A percentile compares a stretch with the other conserved stretches of the same genome.
These are phyloP conservation scores for Paratilapia polleni DNA, from an alignment of 2,113 vertebrate genomes.

Conservation along the genomic window DNA sequence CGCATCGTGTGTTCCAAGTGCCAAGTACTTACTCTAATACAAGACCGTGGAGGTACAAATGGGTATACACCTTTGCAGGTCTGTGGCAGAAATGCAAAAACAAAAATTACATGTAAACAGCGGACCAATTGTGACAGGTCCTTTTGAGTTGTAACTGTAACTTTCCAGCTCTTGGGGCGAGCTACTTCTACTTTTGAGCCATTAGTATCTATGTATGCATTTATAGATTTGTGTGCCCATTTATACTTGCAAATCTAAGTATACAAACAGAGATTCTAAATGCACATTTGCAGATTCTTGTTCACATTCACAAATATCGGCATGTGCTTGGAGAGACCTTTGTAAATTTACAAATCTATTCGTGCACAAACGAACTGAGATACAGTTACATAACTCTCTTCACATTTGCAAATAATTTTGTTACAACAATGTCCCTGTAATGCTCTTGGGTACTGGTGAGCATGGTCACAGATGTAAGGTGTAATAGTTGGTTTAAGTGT, in stretches of 20 bases:
- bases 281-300: not conserved
- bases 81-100: not conserved
- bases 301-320: not conserved
- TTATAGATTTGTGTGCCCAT: not conserved
- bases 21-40: not conserved
- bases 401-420: not conserved
- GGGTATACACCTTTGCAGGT: not conserved
- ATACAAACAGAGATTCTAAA: not conserved
- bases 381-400: not conserved
- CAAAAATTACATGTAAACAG: not conserved
- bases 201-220: not conserved
- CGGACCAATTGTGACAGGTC: not conserved
- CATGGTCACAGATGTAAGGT: not conserved
- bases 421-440: not conserved
- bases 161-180: not conserved
- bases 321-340: not conserved
- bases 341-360: not conserved
- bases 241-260: too few species aligned
- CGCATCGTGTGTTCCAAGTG: not conserved
- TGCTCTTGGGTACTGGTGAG: not conserved
- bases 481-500: too few species aligned
- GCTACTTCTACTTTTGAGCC: not conserved
- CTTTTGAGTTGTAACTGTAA: not conserved
- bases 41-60: not conserved
- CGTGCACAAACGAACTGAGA: not conserved